Conservation (phyloP, 2,888 invertebrate species). For the Iselma pallidipennis region DNA sequence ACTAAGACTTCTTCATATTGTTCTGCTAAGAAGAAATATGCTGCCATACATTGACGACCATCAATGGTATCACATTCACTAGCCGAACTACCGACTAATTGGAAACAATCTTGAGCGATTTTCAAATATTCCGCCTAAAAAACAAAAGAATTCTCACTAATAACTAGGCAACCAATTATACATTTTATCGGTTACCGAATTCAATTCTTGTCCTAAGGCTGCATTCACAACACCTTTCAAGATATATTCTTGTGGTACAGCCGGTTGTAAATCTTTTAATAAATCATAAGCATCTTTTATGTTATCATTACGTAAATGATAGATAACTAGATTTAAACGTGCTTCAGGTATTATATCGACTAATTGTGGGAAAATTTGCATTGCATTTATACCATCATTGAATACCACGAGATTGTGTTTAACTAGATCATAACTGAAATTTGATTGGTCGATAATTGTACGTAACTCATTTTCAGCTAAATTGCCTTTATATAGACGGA, state of each 20-base stretch:
- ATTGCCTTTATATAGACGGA: slow-evolving; percentile 88
- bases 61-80: slow-evolving; percentile 98
- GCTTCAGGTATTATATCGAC: slow-evolving; percentile 98
- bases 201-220: slow-evolving; percentile 87
- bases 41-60: slow-evolving; percentile 97
- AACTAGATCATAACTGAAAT: slow-evolving; percentile 89
- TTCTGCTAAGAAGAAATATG: slow-evolving; percentile 90
- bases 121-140: slow-evolving; percentile 90
- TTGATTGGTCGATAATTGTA: slow-evolving; percentile 73
- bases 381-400: slow-evolving; percentile 88
- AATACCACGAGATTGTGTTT: slow-evolving; percentile 96
- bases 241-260: slow-evolving; percentile 94
- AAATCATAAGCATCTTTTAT: slow-evolving; percentile 85
- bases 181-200: no score
- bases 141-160: slow-evolving; percentile 11
- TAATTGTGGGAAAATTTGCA: slow-evolving; percentile 86
- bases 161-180: slow-evolving; percentile 4
- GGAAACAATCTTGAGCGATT: slow-evolving; percentile 94
- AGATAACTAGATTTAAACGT: slow-evolving; percentile 92
- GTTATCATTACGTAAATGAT: slow-evolving; percentile 87
- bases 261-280: slow-evolving; percentile 89
- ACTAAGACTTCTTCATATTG: slow-evolving; percentile 97
- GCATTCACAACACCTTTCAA: slow-evolving; percentile 96
- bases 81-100: slow-evolving; percentile 93
- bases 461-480: slow-evolving; percentile 92